Percentiles rank a stretch among this genome's conserved stretches.
Evolutionary conservation across 2,797 vertebrate species (phyloP).

Genomic region (Lithobates pipiens): DNA sequence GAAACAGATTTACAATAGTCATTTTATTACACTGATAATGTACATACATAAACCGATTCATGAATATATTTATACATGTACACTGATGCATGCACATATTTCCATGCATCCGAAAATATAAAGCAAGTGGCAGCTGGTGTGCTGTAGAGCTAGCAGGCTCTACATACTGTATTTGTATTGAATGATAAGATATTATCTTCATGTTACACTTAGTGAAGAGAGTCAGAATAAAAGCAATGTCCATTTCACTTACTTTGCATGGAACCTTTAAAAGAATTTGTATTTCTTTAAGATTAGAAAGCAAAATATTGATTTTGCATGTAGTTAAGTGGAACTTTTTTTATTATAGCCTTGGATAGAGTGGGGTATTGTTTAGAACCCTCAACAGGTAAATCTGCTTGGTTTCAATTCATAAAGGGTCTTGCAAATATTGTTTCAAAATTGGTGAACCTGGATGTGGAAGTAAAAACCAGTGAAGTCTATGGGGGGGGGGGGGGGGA

Average conservation of each 20-base stretch:
- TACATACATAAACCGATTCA: conserved; percentile 48
- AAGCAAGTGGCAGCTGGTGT: conserved; percentile 14
- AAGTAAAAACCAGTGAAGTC: too few species aligned
- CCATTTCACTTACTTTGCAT: not conserved
- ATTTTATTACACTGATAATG: conserved; percentile 49
- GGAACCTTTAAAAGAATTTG: not conserved
- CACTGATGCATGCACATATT: conserved; percentile 29
- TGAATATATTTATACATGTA: conserved; percentile 48
- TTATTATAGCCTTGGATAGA: too few species aligned
- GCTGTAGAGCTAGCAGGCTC: not conserved
- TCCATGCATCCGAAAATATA: conserved; percentile 37
- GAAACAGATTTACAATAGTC: conserved; percentile 42
- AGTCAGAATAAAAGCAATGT: not conserved
- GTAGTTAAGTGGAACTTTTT: not conserved
- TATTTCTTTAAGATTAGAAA: not conserved
- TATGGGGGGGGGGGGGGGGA: too few species aligned
- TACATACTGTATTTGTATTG: not conserved
- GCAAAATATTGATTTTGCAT: not conserved
- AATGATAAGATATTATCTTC: conserved; percentile 4
- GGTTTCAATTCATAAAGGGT: too few species aligned
- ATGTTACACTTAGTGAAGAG: conserved; percentile 5
- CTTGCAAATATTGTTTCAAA: too few species aligned
- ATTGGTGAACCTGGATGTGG: too few species aligned
- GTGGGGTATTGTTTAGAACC: too few species aligned
- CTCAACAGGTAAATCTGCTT: too few species aligned